Evolutionary conservation across 2,888 invertebrate species (phyloP), one percentile per base, ranked within the genome.

Genomic region (Ectemnius cavifrons): DNA sequence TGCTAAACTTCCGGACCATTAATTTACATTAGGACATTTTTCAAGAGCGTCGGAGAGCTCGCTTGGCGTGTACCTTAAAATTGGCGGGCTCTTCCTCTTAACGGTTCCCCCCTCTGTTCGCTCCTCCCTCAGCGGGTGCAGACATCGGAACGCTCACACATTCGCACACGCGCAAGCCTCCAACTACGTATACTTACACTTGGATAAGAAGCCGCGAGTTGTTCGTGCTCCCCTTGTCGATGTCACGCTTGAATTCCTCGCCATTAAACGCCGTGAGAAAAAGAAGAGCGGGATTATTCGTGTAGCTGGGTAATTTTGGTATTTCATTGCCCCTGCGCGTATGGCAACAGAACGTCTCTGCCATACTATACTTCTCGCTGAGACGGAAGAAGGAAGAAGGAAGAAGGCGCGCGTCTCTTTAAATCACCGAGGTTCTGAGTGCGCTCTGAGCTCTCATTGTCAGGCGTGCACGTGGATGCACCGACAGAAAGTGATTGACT

Each of bases 11-110:
- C 83, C 80, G 79, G 77, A 75, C 83, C 87, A 87, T 89, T 88
- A 88, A 89, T 88, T 88, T 87, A 84, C 86, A 87, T 87, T 87
- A 87, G 84, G 84, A 85, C 84, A 84, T 87, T 86, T 89, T 87
- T 88, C 87, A 87, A 85, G 84, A 83, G 80, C 63, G 64, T 45
- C 58, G 61, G 67, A 71, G 75, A 68, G 46, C 64, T 71, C 67
- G 67, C 63, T 72, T 60, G 62, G 63, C 73, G 73, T 76, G 80
- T 82, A 75, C 79, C 77, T 80, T 80, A 77, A 82, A 82, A 82
- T 82, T 79, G 82, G 73, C 80, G 62, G 66, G 76, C 61, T 82
- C 83, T 70, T 79, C 79, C 78, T 83, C 83, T 80, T 83, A 80
- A 73, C 66, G 56, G 58, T 64, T 37, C 45, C 61, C 57, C 63